Evolutionary conservation across 2,888 invertebrate species (phyloP), one percentile per base, ranked within the genome.

Genomic region (Pharmacophagus antenor): DNA sequence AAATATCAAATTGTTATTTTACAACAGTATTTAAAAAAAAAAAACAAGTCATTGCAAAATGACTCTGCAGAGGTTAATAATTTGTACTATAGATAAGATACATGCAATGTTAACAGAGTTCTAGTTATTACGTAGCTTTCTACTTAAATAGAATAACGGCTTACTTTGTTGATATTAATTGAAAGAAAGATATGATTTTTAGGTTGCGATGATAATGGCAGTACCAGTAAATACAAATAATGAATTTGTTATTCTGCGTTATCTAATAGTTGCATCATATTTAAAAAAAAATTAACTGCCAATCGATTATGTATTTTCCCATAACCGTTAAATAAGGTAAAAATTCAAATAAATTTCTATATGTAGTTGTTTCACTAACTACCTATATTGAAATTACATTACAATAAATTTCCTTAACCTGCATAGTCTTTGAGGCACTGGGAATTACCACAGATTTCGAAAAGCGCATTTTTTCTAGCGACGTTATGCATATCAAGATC

Each of bases 391-490:
- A 18, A 1, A 44, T 18, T 7, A 18, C 1, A 47, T 55, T 6
- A 5, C 8, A 5, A 20, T 46, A 27, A n/a, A 47, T 55, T 55
- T 55, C 47, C 46, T 55, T 37, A 46, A 54, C 27, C 46, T 46
- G 44, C 10, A 27, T 17, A 17, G 10, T 4, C 17, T 27, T 17
- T 23, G 12, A 20, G 21, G 15, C n/a, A 20, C n/a, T 7, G 46
- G 55, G 55, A 44, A 47, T 27, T 55, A 31, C 55, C 55, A 21
- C 27, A 17, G 47, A 17, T 31, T 31, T 31, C 5, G 10, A 37
- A 37, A 37, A 3, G 37, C 6, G 27, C 15, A n/a, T 3, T n/a
- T 37, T 37, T 37, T 37, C n/a, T 1, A 2, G 31, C 31, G 31
- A 12, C 31, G 10, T 37, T n/a, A 5, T 37, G 37, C 37, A 1